Evolutionary conservation across 2,113 vertebrate species (phyloP).

Genomic region (Bathybates hornii): DNA sequence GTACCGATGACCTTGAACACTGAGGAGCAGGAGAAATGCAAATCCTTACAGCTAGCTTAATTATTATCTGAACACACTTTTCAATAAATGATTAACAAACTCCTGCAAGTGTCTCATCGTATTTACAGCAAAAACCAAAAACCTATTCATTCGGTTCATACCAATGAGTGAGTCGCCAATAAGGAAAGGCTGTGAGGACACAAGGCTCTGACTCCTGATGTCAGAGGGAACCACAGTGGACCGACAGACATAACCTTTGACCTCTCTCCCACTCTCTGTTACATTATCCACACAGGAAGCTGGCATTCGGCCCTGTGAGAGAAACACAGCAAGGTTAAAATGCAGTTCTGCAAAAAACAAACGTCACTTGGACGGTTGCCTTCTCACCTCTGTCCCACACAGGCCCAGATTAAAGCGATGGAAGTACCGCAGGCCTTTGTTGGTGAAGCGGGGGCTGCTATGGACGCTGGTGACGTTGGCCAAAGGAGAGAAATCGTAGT

Average conservation of each 20-base stretch:
- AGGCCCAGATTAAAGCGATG: slow-evolving; percentile 82
- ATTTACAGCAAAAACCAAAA: neutral
- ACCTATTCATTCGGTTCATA: slow-evolving; percentile 32
- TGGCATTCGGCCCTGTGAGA: slow-evolving; percentile 68
- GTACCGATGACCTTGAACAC: neutral
- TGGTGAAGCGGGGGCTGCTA: slow-evolving; percentile 83
- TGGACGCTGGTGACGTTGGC: slow-evolving; percentile 60
- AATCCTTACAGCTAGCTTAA: neutral
- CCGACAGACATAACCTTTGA: slow-evolving; percentile 82
- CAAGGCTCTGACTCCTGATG: slow-evolving; percentile 74
- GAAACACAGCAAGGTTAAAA: neutral
- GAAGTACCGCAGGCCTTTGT: slow-evolving; percentile 84
- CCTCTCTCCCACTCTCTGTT: slow-evolving; percentile 70
- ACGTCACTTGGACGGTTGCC: neutral
- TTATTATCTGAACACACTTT: neutral
- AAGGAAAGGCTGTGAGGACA: slow-evolving; percentile 85
- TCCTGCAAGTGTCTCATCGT: neutral
- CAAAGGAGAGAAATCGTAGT: slow-evolving; percentile 81
- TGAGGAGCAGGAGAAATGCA: neutral
- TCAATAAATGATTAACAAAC: neutral
- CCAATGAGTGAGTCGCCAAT: slow-evolving; percentile 83
- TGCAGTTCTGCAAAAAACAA: neutral
- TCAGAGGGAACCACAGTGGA: slow-evolving; percentile 82
- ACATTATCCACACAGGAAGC: slow-evolving; percentile 83
- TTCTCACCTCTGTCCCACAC: slow-evolving; percentile 84